phyloP scores from a whole-genome alignment of 2,888 invertebrate species.

The Andricus quercusramuli region DNA sequence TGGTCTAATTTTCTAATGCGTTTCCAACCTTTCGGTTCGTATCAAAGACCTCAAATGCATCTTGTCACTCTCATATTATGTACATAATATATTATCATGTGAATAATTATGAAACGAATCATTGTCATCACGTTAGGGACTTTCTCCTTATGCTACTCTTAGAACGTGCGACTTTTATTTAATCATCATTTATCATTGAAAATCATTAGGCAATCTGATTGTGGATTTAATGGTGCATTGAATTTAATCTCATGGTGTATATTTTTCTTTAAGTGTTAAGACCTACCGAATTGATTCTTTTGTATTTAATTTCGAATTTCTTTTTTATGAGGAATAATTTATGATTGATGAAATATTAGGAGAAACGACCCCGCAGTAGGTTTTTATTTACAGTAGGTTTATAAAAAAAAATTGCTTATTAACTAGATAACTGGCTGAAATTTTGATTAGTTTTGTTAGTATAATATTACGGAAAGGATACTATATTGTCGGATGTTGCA shows the following conservation, averaged over 20 bases:
- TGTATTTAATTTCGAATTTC: too few relatives aligned
- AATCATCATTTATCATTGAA: conserved; percentile 21
- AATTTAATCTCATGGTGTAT: neutral
- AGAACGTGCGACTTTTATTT: neutral
- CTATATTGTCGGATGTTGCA: too few relatives aligned
- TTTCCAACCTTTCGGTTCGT: neutral
- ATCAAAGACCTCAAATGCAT: too few relatives aligned
- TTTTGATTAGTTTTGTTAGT: too few relatives aligned
- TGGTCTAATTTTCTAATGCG: conserved; percentile 21
- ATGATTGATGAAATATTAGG: neutral
- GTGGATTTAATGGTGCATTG: neutral
- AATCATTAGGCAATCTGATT: neutral
- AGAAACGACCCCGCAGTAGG: too few relatives aligned
- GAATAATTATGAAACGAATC: conserved; percentile 9
- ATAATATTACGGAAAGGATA: too few relatives aligned
- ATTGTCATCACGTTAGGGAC: conserved; percentile 4
- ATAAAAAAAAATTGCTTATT: too few relatives aligned
- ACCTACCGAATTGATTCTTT: neutral
- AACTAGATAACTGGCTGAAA: too few relatives aligned
- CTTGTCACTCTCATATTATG: too few relatives aligned
- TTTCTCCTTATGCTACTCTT: neutral
- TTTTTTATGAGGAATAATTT: too few relatives aligned
- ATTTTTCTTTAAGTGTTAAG: neutral
- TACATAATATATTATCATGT: neutral
- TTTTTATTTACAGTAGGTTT: too few relatives aligned